Base-by-base conservation (phyloP, 2,113 vertebrate species). In the Ibidorhyncha struthersii region DNA sequence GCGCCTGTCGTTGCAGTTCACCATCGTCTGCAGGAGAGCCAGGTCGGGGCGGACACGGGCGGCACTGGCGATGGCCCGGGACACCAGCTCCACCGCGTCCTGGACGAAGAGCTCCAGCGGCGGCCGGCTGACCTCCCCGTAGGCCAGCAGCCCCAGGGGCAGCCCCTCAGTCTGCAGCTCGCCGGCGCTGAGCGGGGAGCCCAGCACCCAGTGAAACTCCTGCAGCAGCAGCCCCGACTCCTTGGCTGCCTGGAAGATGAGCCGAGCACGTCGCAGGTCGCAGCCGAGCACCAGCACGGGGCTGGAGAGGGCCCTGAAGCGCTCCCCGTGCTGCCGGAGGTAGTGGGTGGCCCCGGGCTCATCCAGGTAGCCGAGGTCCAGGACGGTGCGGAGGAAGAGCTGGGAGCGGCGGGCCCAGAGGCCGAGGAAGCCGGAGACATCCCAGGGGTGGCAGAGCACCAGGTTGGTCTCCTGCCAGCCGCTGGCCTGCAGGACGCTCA, bases 201-300 rank as follows among this genome's bases (percentile, higher is more conserved):
- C 99, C 98, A 99, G 98, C 91, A 99, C 89, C 99, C 99, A 99
- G 90, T 98, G 99, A 58, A 99, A 96, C 2, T 99, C 98, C 1
- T 98, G 99, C 1, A 85, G 94, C 3, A 93, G 90, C 41, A 99
- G 95, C 29, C 98, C 98, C 26, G 98, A 47, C 29, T 98, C 97
- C 38, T 98, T 98, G 0, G 98, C 99, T 0, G 82, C 98, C 56
- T 73, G 97, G 74, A 99, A 98, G 52, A 99, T 61, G 3, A 97
- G 98, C 7, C 95, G 98, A 11, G 99, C 97, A 0, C 83, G 98
- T 52, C 93, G 97, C 2, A 98, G 97, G 23, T 99, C 98, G 0
- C 99, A 99, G 70, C 99, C 99, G 1, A 99, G 98, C 49, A 99
- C 97, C 53, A 99, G 96, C 4, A 98, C 98, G 1, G 98, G 98